phyloP scores from a whole-genome alignment of 2,797 vertebrate genomes.

The Astyanax mexicanus region DNA sequence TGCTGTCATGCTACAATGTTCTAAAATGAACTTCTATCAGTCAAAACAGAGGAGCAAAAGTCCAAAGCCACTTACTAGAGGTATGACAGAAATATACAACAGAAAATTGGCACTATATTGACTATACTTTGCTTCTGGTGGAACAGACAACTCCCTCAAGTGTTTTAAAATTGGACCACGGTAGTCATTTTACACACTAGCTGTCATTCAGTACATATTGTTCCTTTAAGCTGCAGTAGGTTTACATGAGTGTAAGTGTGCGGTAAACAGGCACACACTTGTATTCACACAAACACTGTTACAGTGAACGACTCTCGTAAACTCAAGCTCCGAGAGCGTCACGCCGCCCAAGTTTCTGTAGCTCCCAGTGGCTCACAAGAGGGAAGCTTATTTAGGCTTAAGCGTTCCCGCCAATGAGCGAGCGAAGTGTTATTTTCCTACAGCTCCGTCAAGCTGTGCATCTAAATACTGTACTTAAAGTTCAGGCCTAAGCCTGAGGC shows the following conservation, averaged over 20 bases:
- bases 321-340: background rate
- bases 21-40: too few species aligned
- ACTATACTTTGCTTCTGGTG: too few species aligned
- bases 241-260: background rate
- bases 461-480: conserved; percentile 40
- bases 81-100: too few species aligned
- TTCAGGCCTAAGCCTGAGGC: conserved; percentile 24
- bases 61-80: too few species aligned
- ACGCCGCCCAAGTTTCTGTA: background rate
- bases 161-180: too few species aligned
- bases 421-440: conserved; percentile 1
- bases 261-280: background rate
- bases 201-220: too few species aligned
- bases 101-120: too few species aligned
- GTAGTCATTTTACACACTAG: too few species aligned
- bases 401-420: background rate
- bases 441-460: conserved; percentile 6
- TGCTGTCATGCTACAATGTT: too few species aligned
- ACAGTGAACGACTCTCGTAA: background rate
- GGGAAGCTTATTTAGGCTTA: background rate
- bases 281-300: background rate
- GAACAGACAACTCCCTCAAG: too few species aligned
- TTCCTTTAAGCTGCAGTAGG: background rate
- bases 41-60: too few species aligned
- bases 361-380: background rate